Evolutionary conservation across 2,797 vertebrate genomes (phyloP).

Genomic region (Rhinatrema bivittatum): DNA sequence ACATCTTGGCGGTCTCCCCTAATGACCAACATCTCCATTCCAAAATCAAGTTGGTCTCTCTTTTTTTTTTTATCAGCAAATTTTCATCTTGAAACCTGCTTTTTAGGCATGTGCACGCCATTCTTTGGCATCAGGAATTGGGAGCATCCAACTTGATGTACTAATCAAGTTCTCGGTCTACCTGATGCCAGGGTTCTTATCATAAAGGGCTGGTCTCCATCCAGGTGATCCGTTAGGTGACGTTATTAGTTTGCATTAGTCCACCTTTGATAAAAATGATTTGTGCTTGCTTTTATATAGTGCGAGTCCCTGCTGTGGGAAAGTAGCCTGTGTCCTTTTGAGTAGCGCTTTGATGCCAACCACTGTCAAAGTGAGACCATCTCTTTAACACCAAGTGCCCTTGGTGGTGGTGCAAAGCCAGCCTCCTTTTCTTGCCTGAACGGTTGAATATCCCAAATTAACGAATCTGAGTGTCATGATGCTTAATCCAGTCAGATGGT

Average conservation of each 20-base stretch:
- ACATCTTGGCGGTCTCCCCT: no score
- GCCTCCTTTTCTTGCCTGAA: conserved; percentile 6
- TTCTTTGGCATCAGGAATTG: conserved; percentile 1
- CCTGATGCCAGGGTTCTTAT: conserved; percentile 6
- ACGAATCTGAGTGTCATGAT: no score
- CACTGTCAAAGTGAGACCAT: conserved; percentile 20
- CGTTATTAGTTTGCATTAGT: no score
- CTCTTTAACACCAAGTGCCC: conserved; percentile 18
- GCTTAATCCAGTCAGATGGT: conserved; percentile 8
- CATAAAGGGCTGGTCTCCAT: conserved; percentile 34
- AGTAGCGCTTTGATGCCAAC: no score
- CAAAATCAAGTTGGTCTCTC: no score
- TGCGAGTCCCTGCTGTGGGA: no score
- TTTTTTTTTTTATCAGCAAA: no score
- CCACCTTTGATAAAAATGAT: no score
- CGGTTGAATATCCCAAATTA: conserved; percentile 1
- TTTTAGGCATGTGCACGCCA: conserved; percentile 14
- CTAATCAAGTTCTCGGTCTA: conserved; percentile 10
- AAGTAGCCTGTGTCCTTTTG: no score
- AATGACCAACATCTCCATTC: no score
- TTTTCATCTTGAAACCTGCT: conserved; percentile 32
- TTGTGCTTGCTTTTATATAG: no score
- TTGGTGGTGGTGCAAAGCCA: not conserved
- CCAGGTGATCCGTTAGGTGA: no score
- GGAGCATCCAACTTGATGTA: not conserved